A percentile compares a stretch with the other conserved stretches of the same genome.
Conservation (phyloP, 2,797 vertebrate genomes). For the Crenichthys baileyi region DNA sequence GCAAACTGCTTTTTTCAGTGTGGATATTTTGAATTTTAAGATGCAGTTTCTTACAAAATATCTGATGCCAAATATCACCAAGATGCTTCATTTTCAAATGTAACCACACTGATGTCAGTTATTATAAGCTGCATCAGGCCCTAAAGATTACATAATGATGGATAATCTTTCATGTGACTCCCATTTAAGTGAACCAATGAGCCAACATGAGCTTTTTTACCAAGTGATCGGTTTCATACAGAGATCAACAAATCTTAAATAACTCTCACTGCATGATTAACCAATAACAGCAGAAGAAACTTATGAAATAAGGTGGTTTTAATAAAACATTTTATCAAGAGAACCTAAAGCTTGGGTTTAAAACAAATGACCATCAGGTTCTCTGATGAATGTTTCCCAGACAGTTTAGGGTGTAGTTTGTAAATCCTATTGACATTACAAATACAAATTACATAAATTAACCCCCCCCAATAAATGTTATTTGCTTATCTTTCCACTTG, state of each 20-base stretch:
- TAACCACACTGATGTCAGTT: constrained; percentile 4
- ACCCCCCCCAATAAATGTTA: background rate
- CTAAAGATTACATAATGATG: background rate
- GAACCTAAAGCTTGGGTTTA: constrained; percentile 14
- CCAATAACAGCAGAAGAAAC: constrained; percentile 1
- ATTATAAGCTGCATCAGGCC: background rate
- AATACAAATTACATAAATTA: background rate
- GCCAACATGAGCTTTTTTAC: background rate
- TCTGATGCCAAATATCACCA: constrained; percentile 6
- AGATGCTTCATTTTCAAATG: background rate
- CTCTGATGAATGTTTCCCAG: constrained; percentile 10
- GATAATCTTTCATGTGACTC: background rate
- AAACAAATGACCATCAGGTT: background rate
- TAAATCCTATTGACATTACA: background rate
- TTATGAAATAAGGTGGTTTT: constrained; percentile 16
- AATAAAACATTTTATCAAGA: constrained; percentile 17
- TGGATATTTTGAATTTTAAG: constrained; percentile 4
- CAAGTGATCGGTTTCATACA: background rate
- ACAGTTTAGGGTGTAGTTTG: background rate
- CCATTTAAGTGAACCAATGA: constrained; percentile 3
- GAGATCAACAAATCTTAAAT: constrained; percentile 6
- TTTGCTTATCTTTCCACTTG: background rate
- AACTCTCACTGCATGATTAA: background rate
- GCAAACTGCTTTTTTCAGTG: background rate
- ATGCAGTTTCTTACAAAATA: constrained; percentile 1